These are phyloP conservation scores for Canis aureus DNA, from an alignment of 2,113 vertebrate species.

Conservation along the genomic window DNA sequence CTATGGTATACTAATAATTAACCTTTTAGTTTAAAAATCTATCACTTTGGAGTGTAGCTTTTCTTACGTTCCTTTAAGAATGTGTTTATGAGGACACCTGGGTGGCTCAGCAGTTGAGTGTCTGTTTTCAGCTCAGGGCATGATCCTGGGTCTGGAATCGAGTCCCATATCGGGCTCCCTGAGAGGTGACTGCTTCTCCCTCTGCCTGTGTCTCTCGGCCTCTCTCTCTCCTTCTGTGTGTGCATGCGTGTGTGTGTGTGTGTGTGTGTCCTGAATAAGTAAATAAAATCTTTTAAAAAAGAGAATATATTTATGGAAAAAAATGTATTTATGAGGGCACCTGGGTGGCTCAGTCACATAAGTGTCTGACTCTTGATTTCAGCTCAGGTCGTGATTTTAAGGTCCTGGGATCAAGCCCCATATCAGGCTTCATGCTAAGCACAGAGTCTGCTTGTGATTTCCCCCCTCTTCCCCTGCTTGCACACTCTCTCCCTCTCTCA, in stretches of 20 bases:
- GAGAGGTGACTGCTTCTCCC: too few relatives aligned
- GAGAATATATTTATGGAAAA: background rate
- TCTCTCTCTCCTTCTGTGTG: too few relatives aligned
- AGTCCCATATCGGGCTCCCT: background rate
- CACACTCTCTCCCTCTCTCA: background rate
- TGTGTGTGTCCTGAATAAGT: too few relatives aligned
- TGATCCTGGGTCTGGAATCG: background rate
- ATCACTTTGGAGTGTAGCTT: background rate
- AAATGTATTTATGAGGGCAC: background rate
- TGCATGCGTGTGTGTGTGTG: too few relatives aligned
- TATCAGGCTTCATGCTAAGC: background rate
- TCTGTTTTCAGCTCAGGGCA: background rate
- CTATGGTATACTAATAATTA: background rate
- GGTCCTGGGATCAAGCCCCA: background rate
- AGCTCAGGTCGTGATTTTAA: background rate
- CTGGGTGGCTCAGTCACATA: background rate
- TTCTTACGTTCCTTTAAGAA: conserved; percentile 37
- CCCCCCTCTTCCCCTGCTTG: background rate
- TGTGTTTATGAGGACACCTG: background rate
- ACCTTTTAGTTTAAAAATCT: conserved; percentile 6
- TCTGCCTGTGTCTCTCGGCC: too few relatives aligned
- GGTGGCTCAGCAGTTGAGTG: background rate
- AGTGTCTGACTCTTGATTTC: background rate
- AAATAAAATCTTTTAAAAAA: too few relatives aligned
- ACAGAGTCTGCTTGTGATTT: background rate